These are phyloP conservation scores for Liodrosophila aerea DNA, from an alignment of 2,888 invertebrate species.

Conservation along the genomic window DNA sequence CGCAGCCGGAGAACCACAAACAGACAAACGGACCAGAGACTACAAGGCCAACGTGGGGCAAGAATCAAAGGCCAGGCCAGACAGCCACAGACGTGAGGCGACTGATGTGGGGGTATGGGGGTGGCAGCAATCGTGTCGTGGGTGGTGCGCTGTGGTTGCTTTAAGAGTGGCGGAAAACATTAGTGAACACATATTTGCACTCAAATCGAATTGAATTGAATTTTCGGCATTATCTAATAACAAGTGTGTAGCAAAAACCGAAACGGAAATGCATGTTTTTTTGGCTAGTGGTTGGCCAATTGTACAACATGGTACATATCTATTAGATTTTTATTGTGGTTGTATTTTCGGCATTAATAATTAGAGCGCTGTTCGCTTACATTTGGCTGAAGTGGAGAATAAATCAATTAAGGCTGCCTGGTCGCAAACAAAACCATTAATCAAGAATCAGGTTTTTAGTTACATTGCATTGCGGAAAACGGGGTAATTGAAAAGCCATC, in stretches of 20 bases:
- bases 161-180: slow-evolving; percentile 34
- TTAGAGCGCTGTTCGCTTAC: slow-evolving; percentile 35
- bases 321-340: too few relatives aligned
- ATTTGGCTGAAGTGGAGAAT: slow-evolving; percentile 52
- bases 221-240: slow-evolving; percentile 65
- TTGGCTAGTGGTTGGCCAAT: not conserved
- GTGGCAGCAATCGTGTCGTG: not conserved
- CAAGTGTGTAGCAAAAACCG: slow-evolving; percentile 33
- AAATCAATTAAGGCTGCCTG: slow-evolving; percentile 71
- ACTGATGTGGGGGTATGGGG: not conserved
- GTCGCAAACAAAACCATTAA: slow-evolving; percentile 71
- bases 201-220: slow-evolving; percentile 73
- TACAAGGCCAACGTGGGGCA: slow-evolving; percentile 16
- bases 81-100: slow-evolving; percentile 8
- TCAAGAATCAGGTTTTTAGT: slow-evolving; percentile 68
- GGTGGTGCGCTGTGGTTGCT: slow-evolving; percentile 32
- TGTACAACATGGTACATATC: too few relatives aligned
- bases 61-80: slow-evolving; percentile 46
- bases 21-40: slow-evolving; percentile 7
- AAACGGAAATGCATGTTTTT: slow-evolving; percentile 39
- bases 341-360: slow-evolving; percentile 48
- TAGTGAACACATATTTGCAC: slow-evolving; percentile 73
- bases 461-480: slow-evolving; percentile 42
- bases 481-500: slow-evolving; percentile 71
- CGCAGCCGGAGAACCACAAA: slow-evolving; percentile 6